Conservation (phyloP, 2,113 vertebrate genomes). For the Aptenodytes forsteri region DNA sequence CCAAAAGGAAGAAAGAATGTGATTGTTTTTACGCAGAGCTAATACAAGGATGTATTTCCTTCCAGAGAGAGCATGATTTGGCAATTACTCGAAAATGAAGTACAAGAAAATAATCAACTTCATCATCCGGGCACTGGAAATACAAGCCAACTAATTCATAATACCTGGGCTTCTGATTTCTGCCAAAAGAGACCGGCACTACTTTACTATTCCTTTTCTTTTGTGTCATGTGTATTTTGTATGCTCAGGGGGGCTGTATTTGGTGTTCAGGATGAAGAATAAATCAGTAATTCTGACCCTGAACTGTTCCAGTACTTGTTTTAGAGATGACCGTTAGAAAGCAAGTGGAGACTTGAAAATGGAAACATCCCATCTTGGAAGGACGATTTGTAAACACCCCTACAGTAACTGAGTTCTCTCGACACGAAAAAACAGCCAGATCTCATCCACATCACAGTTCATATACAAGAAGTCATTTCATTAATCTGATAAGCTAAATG, state of each 20-base stretch:
- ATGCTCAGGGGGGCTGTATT: background rate
- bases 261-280: constrained; percentile 26
- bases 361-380: constrained; percentile 24
- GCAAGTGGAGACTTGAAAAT: background rate
- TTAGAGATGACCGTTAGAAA: constrained; percentile 39
- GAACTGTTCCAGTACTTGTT: constrained; percentile 58
- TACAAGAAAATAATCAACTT: background rate
- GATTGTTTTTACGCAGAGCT: constrained; percentile 44
- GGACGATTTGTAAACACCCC: constrained; percentile 35
- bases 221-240: background rate
- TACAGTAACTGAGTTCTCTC: constrained; percentile 74
- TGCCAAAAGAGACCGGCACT: background rate
- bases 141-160: background rate
- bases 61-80: background rate
- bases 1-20: constrained; percentile 9
- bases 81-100: background rate
- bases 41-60: background rate
- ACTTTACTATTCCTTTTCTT: background rate
- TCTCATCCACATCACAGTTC: constrained; percentile 71
- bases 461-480: constrained; percentile 72
- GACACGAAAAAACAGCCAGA: constrained; percentile 71
- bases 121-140: background rate
- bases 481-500: constrained; percentile 78
- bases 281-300: constrained; percentile 12
- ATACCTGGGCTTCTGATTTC: background rate